phyloP scores from a whole-genome alignment of 1,140 invertebrate genomes.

The Drosophila albomicans region DNA sequence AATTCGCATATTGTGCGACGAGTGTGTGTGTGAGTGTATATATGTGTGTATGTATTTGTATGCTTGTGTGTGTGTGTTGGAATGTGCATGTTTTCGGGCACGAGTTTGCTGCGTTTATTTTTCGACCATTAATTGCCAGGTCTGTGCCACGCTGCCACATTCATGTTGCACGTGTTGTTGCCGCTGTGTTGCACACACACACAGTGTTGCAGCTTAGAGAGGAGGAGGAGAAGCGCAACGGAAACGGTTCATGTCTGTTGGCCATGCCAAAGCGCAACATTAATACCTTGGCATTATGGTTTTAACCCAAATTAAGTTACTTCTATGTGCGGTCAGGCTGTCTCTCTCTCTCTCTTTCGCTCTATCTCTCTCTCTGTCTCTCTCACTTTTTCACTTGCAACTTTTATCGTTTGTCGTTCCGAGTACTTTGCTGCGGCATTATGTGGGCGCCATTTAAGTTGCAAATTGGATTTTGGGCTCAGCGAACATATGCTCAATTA shows the following conservation, averaged over 20 bases:
- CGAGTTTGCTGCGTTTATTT: constrained; percentile 34
- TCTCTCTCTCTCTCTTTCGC: background rate
- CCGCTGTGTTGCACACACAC: background rate
- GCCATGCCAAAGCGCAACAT: constrained; percentile 55
- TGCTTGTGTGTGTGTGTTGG: background rate
- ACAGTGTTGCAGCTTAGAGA: too few species aligned
- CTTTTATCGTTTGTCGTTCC: constrained; percentile 18
- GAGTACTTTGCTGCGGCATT: constrained; percentile 48
- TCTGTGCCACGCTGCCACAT: constrained; percentile 2
- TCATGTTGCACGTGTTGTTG: constrained; percentile 9
- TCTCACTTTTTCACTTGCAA: background rate
- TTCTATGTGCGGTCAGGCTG: constrained; percentile 12
- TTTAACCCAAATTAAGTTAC: constrained; percentile 74
- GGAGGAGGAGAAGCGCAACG: background rate
- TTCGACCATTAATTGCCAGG: constrained; percentile 67
- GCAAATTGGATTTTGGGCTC: constrained; percentile 61
- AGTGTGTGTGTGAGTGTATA: background rate
- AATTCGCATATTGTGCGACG: constrained; percentile 55
- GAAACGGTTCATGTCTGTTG: constrained; percentile 55
- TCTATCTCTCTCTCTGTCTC: background rate
- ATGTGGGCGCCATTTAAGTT: constrained; percentile 44
- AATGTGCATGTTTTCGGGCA: background rate
- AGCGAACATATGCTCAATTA: constrained; percentile 52
- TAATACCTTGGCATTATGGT: constrained; percentile 75
- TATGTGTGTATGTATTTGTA: background rate